Conservation (phyloP, 2,797 vertebrate genomes). For the Pseudochaenichthys georgianus region DNA sequence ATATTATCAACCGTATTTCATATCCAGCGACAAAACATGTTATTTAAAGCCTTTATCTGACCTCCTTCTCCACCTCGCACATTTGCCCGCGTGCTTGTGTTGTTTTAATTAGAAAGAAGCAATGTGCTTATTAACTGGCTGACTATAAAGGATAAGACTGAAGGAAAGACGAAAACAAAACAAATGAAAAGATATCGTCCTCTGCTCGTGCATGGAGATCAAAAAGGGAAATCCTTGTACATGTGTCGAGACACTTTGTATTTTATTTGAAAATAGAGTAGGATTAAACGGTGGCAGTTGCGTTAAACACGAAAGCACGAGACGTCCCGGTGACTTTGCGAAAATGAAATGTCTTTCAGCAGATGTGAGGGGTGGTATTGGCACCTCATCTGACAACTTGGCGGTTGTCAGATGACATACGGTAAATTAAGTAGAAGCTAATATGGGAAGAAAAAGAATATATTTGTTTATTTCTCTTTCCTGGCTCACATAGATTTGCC, state of each 20-base stretch:
- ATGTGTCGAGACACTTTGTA: slow-evolving; percentile 7
- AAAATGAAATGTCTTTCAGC: slow-evolving; percentile 62
- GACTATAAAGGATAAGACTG: slow-evolving; percentile 4
- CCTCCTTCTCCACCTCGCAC: slow-evolving; percentile 19
- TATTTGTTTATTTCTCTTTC: slow-evolving; percentile 52
- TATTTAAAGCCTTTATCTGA: slow-evolving; percentile 30
- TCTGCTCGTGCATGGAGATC: not conserved
- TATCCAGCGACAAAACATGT: slow-evolving; percentile 15
- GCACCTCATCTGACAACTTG: slow-evolving; percentile 73
- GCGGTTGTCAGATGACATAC: slow-evolving; percentile 54
- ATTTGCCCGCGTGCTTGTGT: not conserved
- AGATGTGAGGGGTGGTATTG: slow-evolving; percentile 72
- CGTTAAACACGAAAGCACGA: slow-evolving; percentile 61
- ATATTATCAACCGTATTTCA: not conserved
- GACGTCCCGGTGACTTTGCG: slow-evolving; percentile 67
- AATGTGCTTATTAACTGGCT: slow-evolving; percentile 43
- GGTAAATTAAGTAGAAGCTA: slow-evolving; percentile 53
- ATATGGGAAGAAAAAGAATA: slow-evolving; percentile 63
- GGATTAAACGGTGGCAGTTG: slow-evolving; percentile 47
- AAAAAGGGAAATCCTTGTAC: not conserved
- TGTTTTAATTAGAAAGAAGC: slow-evolving; percentile 46
- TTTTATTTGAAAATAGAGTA: slow-evolving; percentile 26
- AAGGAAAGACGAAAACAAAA: not conserved
- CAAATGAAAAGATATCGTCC: not conserved
- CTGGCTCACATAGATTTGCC: slow-evolving; percentile 39